Evolutionary conservation across 64 coral and sea anemone species (phyloP).

Genomic region (Montipora foliosa): DNA sequence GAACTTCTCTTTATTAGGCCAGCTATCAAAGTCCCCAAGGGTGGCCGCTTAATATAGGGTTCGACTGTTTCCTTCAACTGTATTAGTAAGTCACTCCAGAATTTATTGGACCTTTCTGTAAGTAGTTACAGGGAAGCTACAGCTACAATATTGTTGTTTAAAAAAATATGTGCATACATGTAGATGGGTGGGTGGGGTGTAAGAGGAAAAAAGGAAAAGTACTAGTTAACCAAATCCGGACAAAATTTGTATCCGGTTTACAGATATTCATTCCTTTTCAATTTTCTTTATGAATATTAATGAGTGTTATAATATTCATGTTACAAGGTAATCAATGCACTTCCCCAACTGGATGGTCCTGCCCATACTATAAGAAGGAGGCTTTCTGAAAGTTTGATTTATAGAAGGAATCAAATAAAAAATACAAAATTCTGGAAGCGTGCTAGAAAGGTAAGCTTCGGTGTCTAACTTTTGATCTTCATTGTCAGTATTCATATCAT

Average conservation of each 20-base stretch:
- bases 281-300: neutral
- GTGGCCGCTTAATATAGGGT: neutral
- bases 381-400: too few species aligned
- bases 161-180: neutral
- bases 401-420: too few species aligned
- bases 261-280: neutral
- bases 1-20: neutral
- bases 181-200: neutral
- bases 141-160: neutral
- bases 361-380: too few species aligned
- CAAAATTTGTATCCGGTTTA: neutral
- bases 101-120: neutral
- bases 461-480: too few species aligned
- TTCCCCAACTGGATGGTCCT: too few species aligned
- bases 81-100: neutral
- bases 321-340: too few species aligned
- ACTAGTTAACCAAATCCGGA: neutral
- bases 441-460: too few species aligned
- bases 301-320: neutral
- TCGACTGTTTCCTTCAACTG: neutral
- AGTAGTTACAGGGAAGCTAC: neutral
- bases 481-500: too few species aligned
- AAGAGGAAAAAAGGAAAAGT: neutral
- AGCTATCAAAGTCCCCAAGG: neutral
- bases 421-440: too few species aligned